Evolutionary conservation across 2,888 invertebrate genomes (phyloP).

Genomic region (Belgica antarctica): DNA sequence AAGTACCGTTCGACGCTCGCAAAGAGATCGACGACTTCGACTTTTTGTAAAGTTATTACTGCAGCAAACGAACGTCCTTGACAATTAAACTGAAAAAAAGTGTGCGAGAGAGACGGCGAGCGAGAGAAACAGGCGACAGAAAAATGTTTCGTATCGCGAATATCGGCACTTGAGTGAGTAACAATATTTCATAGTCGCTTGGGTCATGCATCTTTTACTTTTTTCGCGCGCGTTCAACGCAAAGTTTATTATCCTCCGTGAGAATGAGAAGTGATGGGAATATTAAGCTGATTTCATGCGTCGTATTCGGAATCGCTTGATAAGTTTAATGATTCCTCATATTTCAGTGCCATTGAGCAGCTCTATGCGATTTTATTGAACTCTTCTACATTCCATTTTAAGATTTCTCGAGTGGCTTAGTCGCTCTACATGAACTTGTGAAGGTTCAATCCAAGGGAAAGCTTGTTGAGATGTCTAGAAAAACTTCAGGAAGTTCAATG

Average conservation of each 20-base stretch:
- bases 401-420: too few relatives aligned
- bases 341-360: not conserved
- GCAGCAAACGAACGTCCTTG: conserved; percentile 42
- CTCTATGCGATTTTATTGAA: not conserved
- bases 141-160: too few relatives aligned
- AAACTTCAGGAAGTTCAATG: too few relatives aligned
- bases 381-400: not conserved
- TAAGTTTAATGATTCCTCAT: conserved; percentile 28
- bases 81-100: conserved; percentile 36
- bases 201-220: conserved; percentile 42
- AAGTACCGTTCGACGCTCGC: not conserved
- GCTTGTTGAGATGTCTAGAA: too few relatives aligned
- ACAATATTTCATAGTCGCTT: conserved; percentile 25
- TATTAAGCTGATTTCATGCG: conserved; percentile 3
- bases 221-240: conserved; percentile 14
- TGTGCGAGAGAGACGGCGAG: not conserved
- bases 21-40: conserved; percentile 21
- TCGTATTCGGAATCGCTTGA: conserved; percentile 13
- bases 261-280: conserved; percentile 18
- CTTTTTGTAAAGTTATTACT: not conserved
- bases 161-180: conserved; percentile 41
- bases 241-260: conserved; percentile 43
- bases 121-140: not conserved
- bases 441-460: too few relatives aligned
- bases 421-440: not conserved